Evolutionary conservation across 1,140 invertebrate genomes (phyloP), one percentile per base, ranked within the genome.

Genomic region (Manduca sexta): DNA sequence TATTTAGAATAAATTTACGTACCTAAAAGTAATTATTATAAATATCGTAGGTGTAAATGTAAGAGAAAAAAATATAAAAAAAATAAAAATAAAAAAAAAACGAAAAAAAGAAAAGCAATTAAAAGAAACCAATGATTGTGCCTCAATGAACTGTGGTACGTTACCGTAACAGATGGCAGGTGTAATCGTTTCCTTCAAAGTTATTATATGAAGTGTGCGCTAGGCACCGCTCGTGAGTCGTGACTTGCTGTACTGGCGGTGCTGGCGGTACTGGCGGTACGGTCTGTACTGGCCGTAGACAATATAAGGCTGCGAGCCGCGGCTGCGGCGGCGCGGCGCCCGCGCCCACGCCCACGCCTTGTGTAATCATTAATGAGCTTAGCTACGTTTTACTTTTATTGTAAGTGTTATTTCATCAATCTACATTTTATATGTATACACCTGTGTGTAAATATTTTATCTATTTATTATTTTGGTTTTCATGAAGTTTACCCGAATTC

Each of bases 131-230:
- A 85, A 85, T 85, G 79, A 85, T 85, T 83, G 82, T 85, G 82
- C 82, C 82, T 85, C 82, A 85, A 85, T 85, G 71, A 85, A 83
- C 76, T 85, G 82, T 85, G 78, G 82, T 85, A 85, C 82, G 82
- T 82, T 85, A 85, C 82, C 82, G 73, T 78, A 77, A 75, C 66
- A 65, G 72, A 77, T 71, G 79, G 77, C 78, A 73, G 79, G 70
- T 74, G 66, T 61, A 69, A 74, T 75, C 67, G 69, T 78, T 75
- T 69, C 67, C 72, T 74, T 66, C 38, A 50, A 70, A 62, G 52
- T 16, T 69, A 62, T 64, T 62, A 44, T 69, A 77, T 71, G 74
- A 74, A 77, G 56, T 74, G 70, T 74, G 77, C 70, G 69, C 49
- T 67, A 61, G 68, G 67, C 65, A 52, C 64, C 63, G 59, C 47